Evolutionary conservation across 2,797 vertebrate species (phyloP), one percentile per base, ranked within the genome.

Genomic region (Sylvia borin): DNA sequence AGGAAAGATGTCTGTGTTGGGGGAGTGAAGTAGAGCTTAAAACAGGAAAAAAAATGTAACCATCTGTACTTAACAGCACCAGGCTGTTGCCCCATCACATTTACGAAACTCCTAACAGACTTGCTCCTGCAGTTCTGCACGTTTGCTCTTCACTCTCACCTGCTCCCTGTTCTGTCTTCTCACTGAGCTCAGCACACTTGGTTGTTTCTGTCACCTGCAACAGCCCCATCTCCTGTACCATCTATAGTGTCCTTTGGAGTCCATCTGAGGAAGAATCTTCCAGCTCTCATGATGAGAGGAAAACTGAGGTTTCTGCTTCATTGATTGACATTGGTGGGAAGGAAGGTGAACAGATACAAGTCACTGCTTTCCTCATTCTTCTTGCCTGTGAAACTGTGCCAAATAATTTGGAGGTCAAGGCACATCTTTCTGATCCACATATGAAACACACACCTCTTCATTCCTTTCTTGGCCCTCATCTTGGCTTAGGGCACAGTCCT

Each of bases 41-140:
- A 54, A 65, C 68, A 85, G 71, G 72, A 86, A 94, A 78, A 94
- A 78, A 94, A 13, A 11, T 67, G 83, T 73, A 95, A 84, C 2
- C 4, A 19, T 27, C 17, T 25, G 13, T 50, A 50, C 45, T 67
- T 54, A 67, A 91, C 36, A 64, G 55, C 31, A 62, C 50, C 0
- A 0, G 17, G 24, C 43, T 29, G 11, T 95, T 95, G 85, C 85
- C 72, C 27, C 87, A 93, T 48, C 25, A 1, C 14, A 32, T 73
- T 88, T 95, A 74, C 68, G 83, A 71, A 92, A 90, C 58, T 86
- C 34, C 54, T 27, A 84, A 71, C 34, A 61, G 74, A 15, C 66
- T 58, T 42, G 27, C 54, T 91, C n/a, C 45, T 74, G 67, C 53
- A 43, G 16, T n/a, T 65, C 51, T 1, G 1, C 15, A 26, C 2